Evolutionary conservation across 2,888 invertebrate genomes (phyloP).

Genomic region (Saturnia japonica): DNA sequence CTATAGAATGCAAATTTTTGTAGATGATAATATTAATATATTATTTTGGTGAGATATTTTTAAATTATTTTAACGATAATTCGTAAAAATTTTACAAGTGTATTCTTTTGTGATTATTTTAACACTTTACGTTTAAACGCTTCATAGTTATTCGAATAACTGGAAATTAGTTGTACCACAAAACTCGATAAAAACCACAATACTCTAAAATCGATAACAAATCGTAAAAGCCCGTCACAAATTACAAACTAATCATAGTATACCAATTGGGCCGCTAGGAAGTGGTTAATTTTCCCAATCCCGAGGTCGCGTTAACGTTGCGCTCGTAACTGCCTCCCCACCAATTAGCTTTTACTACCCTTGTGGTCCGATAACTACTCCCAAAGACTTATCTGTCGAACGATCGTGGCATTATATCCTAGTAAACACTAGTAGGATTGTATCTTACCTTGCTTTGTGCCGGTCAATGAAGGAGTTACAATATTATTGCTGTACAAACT

Average conservation of each 20-base stretch:
- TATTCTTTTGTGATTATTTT: background rate
- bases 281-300: slow-evolving; percentile 76
- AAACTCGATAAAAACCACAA: too few species aligned
- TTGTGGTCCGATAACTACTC: slow-evolving; percentile 74
- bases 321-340: slow-evolving; percentile 63
- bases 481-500: slow-evolving; percentile 11
- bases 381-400: slow-evolving; percentile 69
- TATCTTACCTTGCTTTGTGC: slow-evolving; percentile 19
- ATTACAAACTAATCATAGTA: slow-evolving; percentile 74
- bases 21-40: too few species aligned
- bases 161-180: background rate
- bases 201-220: slow-evolving; percentile 40
- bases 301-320: slow-evolving; percentile 58
- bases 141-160: background rate
- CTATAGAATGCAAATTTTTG: too few species aligned
- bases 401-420: slow-evolving; percentile 54
- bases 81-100: background rate
- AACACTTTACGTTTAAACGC: background rate
- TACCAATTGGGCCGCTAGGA: slow-evolving; percentile 69
- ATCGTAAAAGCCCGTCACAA: slow-evolving; percentile 44
- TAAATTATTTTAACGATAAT: background rate
- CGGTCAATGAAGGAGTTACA: slow-evolving; percentile 19
- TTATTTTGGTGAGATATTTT: background rate
- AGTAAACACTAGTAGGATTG: slow-evolving; percentile 23
- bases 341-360: slow-evolving; percentile 79